phyloP scores from a whole-genome alignment of 2,888 invertebrate species.

The Pristionchus fissidentatus region DNA sequence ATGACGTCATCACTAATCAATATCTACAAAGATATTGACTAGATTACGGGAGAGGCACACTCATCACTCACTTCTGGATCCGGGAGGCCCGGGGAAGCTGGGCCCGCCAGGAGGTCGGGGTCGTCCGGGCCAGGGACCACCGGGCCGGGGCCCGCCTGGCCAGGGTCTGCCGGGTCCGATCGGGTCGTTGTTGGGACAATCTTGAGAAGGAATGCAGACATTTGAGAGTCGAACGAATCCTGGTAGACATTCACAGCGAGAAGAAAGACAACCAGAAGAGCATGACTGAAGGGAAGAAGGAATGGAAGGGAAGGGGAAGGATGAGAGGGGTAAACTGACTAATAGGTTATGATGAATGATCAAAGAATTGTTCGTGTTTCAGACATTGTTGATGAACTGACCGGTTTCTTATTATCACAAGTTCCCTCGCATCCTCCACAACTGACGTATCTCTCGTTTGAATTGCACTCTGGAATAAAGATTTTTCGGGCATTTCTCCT shows the following conservation, averaged over 20 bases:
- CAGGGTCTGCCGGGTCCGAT: not conserved
- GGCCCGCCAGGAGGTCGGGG: not conserved
- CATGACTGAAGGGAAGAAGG: not conserved
- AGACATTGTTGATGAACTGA: not conserved
- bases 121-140: not conserved
- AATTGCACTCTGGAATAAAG: not conserved
- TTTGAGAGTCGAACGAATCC: slow-evolving; percentile 37
- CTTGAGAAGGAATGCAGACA: slow-evolving; percentile 14
- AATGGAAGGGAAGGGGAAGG: not conserved
- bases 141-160: no score
- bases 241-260: slow-evolving; percentile 32
- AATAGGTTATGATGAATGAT: not conserved
- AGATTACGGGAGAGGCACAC: no score
- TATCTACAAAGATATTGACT: no score
- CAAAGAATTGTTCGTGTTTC: not conserved
- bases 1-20: no score
- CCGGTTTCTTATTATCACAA: not conserved
- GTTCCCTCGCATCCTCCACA: slow-evolving; percentile 11
- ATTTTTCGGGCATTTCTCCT: not conserved
- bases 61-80: no score
- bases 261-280: not conserved
- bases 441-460: not conserved
- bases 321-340: not conserved
- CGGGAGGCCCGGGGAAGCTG: no score
- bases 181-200: not conserved